These are phyloP conservation scores for Coregonus sp. DNA, from an alignment of 2,797 vertebrate species.

Conservation along the genomic window DNA sequence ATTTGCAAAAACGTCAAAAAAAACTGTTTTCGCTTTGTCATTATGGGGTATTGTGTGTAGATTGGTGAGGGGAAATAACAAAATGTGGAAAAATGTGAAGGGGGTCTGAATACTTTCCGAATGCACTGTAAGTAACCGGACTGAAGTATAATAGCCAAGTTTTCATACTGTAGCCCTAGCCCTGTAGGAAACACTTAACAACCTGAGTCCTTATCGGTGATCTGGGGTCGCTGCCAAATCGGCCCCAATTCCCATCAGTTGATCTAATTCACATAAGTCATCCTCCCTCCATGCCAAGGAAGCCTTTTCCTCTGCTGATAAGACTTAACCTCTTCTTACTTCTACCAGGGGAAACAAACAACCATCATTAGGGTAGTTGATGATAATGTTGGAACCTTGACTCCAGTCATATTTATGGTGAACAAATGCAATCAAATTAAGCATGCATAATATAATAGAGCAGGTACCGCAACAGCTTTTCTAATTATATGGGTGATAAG, in stretches of 20 bases:
- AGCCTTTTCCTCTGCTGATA: not conserved
- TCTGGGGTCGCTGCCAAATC: not conserved
- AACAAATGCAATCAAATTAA: not conserved
- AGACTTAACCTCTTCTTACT: not conserved
- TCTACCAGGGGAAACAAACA: slow-evolving; percentile 3
- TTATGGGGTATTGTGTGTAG: too few relatives aligned
- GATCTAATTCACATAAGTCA: slow-evolving; percentile 7
- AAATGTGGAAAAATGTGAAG: not conserved
- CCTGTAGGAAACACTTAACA: too few relatives aligned
- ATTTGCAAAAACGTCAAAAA: too few relatives aligned
- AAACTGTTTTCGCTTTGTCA: too few relatives aligned
- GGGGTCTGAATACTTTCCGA: not conserved
- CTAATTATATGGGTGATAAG: not conserved
- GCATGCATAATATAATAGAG: not conserved
- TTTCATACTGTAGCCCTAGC: not conserved
- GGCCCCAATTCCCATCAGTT: not conserved
- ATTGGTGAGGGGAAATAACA: not conserved
- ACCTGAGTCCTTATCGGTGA: not conserved
- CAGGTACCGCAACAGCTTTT: not conserved
- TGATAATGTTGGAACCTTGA: not conserved
- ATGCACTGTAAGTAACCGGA: not conserved
- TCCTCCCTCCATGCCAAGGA: not conserved
- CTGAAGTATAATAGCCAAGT: too few relatives aligned
- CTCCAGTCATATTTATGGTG: not conserved
- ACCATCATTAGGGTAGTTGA: not conserved